Percentiles rank a stretch among this genome's conserved stretches.
These are phyloP conservation scores for Mionectes macconnelli DNA, from an alignment of 2,113 vertebrate genomes.

Conservation along the genomic window DNA sequence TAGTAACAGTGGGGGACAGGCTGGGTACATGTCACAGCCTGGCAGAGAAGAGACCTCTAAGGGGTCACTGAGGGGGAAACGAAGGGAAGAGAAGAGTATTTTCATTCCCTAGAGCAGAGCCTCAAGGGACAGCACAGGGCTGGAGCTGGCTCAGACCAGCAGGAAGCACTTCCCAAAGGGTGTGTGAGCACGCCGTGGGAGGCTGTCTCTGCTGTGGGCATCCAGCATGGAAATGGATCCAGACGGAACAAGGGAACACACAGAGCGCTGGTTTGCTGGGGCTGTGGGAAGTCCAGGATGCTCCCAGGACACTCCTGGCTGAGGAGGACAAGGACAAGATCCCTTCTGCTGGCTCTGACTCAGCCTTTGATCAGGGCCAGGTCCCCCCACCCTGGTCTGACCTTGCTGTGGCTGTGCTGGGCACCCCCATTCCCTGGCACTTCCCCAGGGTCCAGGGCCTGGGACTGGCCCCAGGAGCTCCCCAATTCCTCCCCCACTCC, in stretches of 20 bases:
- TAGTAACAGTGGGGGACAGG: background rate
- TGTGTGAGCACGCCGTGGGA: background rate
- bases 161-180: background rate
- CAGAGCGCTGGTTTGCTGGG: background rate
- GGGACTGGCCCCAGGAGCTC: background rate
- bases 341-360: too few species aligned
- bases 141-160: background rate
- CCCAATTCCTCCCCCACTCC: fast-evolving
- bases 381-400: background rate
- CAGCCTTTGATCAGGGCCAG: background rate
- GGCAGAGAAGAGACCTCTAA: background rate
- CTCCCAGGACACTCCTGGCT: background rate
- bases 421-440: background rate
- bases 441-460: background rate
- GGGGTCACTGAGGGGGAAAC: background rate
- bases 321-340: background rate
- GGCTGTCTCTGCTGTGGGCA: background rate
- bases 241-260: background rate
- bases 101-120: background rate
- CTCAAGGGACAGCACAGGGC: background rate
- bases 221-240: background rate
- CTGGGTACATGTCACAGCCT: background rate
- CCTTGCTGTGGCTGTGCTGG: fast-evolving
- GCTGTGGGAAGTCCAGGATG: background rate
- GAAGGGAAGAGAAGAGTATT: background rate